Percentiles rank a stretch among this genome's conserved stretches.
phyloP scores from a whole-genome alignment of 2,888 invertebrate species.

The Lagria hirta region DNA sequence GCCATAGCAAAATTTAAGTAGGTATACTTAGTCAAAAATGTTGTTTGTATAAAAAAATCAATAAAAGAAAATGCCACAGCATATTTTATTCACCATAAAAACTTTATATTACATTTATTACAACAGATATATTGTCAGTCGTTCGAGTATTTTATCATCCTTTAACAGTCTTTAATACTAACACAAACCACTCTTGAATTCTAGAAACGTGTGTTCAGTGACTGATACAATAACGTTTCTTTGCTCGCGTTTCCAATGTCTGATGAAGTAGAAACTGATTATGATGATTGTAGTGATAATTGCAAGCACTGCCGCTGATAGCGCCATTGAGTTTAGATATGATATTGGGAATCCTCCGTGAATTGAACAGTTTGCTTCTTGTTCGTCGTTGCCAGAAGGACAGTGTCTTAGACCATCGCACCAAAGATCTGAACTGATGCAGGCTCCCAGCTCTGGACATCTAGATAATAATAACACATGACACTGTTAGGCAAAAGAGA shows the following conservation, averaged over 20 bases:
- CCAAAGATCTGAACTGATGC: conserved; percentile 76
- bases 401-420: conserved; percentile 79
- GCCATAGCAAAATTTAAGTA: no score
- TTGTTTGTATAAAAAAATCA: no score
- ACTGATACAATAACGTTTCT: conserved; percentile 53
- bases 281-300: conserved; percentile 39
- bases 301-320: conserved; percentile 43
- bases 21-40: no score
- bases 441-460: conserved; percentile 79
- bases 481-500: no score
- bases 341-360: conserved; percentile 68
- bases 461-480: conserved; percentile 55
- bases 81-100: conserved; percentile 39
- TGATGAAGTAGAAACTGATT: conserved; percentile 47
- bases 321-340: conserved; percentile 50
- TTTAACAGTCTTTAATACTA: conserved; percentile 27
- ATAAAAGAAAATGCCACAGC: no score
- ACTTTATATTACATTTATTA: conserved; percentile 40
- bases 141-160: conserved; percentile 17
- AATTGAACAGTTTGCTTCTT: conserved; percentile 73
- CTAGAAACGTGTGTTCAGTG: conserved; percentile 53
- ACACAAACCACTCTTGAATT: conserved; percentile 54
- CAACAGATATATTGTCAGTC: conserved; percentile 48
- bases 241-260: conserved; percentile 48
- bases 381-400: conserved; percentile 80